These are phyloP conservation scores for Sesamia nonagrioides DNA, from an alignment of 1,140 invertebrate species.

Conservation along the genomic window DNA sequence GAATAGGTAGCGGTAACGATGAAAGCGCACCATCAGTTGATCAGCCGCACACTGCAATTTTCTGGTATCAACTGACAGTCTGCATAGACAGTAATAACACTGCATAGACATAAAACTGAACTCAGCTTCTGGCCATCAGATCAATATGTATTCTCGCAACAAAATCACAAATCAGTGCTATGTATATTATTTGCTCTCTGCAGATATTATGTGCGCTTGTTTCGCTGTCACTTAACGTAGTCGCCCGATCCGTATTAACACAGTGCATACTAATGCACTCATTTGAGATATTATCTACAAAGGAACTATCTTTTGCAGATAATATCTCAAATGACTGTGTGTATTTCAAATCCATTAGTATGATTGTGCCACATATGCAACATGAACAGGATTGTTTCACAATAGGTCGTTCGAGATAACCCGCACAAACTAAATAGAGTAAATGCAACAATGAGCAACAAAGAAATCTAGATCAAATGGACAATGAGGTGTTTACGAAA, in stretches of 20 bases:
- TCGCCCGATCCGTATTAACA: not conserved
- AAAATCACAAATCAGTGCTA: not conserved
- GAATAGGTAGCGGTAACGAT: not conserved
- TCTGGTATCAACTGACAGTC: conserved; percentile 11
- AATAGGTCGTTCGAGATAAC: conserved; percentile 61
- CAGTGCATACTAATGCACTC: too few relatives aligned
- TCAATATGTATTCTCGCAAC: not conserved
- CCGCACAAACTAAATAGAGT: conserved; percentile 62
- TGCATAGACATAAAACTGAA: too few relatives aligned
- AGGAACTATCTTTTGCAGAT: not conserved
- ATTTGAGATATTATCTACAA: too few relatives aligned
- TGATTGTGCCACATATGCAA: conserved; percentile 12
- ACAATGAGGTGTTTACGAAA: conserved; percentile 84
- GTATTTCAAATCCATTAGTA: conserved; percentile 8
- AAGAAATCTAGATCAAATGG: conserved; percentile 82
- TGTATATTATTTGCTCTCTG: not conserved
- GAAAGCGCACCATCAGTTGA: not conserved
- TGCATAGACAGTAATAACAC: too few relatives aligned
- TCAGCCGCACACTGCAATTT: conserved; percentile 25
- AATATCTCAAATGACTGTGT: too few relatives aligned
- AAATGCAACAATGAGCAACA: conserved; percentile 60
- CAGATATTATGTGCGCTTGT: not conserved
- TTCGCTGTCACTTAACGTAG: too few relatives aligned
- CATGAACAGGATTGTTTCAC: conserved; percentile 17
- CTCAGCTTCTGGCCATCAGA: not conserved